phyloP scores from a whole-genome alignment of 2,797 vertebrate genomes.

The Scomberomorus guttatus region DNA sequence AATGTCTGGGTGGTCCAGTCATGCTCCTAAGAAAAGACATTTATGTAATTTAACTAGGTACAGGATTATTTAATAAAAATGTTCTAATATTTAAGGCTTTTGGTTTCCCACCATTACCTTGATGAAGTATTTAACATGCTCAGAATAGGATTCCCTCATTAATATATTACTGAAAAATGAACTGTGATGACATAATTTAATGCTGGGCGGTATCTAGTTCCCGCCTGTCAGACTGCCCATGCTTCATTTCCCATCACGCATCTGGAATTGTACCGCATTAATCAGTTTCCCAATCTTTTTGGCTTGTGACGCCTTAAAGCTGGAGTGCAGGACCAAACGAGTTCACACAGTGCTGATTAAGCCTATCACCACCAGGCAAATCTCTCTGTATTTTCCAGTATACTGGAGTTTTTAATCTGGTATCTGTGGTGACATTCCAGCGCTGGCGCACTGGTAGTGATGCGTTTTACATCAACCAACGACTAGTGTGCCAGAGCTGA shows the following conservation, averaged over 20 bases:
- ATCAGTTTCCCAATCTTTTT: no score
- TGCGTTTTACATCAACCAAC: no score
- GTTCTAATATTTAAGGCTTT: constrained; percentile 34
- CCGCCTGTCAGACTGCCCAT: not conserved
- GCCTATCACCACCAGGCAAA: no score
- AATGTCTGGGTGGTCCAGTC: constrained; percentile 56
- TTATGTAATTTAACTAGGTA: constrained; percentile 21
- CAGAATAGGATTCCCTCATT: not conserved
- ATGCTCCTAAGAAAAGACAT: constrained; percentile 17
- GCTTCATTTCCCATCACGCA: not conserved
- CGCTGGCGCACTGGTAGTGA: no score
- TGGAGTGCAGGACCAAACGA: no score
- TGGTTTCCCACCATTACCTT: constrained; percentile 30
- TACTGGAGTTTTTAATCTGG: no score
- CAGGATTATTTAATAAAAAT: constrained; percentile 15
- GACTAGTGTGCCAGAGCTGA: no score
- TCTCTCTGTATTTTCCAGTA: no score
- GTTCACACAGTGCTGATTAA: no score
- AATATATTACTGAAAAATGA: constrained; percentile 2
- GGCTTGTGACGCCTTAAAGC: no score
- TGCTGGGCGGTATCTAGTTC: not conserved
- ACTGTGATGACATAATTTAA: constrained; percentile 19
- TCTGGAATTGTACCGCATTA: no score
- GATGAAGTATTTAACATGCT: constrained; percentile 20
- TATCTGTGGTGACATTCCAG: no score